Evolutionary conservation across 2,113 vertebrate genomes (phyloP).

Genomic region (Balaenoptera acutorostrata): DNA sequence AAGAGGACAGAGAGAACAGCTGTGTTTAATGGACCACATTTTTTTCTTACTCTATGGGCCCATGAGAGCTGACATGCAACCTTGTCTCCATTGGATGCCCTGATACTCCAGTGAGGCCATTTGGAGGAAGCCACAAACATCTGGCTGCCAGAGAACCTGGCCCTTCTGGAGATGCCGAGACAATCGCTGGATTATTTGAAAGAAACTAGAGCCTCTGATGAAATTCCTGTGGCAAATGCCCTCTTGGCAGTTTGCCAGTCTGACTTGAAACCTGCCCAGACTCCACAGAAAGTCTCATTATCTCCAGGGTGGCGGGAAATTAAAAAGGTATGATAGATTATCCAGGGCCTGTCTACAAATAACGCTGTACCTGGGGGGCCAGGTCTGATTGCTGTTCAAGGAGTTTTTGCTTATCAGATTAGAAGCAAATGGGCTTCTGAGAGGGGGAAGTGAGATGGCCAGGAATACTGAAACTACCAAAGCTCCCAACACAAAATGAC

Average conservation of each 20-base stretch:
- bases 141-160: background rate
- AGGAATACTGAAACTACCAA: slow-evolving; percentile 36
- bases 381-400: slow-evolving; percentile 49
- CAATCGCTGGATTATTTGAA: background rate
- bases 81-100: background rate
- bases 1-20: background rate
- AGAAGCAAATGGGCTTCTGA: slow-evolving; percentile 61
- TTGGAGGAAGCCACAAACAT: background rate
- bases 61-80: background rate
- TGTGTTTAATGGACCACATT: background rate
- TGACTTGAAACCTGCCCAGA: slow-evolving; percentile 29
- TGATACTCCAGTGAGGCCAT: too few species aligned
- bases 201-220: background rate
- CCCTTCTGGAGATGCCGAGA: background rate
- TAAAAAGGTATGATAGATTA: slow-evolving; percentile 69
- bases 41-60: background rate
- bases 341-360: slow-evolving; percentile 58
- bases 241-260: background rate
- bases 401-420: slow-evolving; percentile 65
- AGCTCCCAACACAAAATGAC: slow-evolving; percentile 39
- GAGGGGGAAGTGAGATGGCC: slow-evolving; percentile 47
- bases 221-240: background rate
- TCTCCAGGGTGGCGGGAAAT: slow-evolving; percentile 60
- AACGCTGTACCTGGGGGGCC: slow-evolving; percentile 17
- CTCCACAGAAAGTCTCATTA: slow-evolving; percentile 53